These are phyloP conservation scores for Phylloscopus whistleri DNA, from an alignment of 2,113 vertebrate species.

Conservation along the genomic window DNA sequence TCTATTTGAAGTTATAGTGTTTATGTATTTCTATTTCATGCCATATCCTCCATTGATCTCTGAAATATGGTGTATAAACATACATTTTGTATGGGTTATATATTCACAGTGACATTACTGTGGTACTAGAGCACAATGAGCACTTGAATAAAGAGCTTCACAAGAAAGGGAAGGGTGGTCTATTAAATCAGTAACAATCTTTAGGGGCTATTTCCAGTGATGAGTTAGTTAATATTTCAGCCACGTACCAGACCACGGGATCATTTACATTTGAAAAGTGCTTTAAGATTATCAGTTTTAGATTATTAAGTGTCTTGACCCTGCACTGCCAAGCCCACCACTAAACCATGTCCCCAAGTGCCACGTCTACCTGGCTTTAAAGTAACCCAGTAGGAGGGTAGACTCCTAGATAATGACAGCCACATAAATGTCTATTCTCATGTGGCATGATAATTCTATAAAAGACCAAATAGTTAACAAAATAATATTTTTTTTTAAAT, in stretches of 20 bases:
- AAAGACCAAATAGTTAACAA: neutral
- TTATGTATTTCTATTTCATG: neutral
- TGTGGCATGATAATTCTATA: neutral
- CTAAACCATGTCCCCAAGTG: neutral
- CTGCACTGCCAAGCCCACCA: neutral
- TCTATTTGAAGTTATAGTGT: neutral
- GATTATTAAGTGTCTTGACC: neutral
- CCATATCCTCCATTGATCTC: neutral
- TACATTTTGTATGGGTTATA: neutral
- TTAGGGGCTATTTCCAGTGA: neutral
- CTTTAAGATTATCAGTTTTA: neutral
- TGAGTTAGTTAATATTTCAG: neutral
- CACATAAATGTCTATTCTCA: neutral
- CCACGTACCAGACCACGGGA: accelerated
- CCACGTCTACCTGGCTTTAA: neutral
- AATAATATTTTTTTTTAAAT: neutral
- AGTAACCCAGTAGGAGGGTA: neutral
- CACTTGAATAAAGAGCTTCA: neutral
- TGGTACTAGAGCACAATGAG: neutral
- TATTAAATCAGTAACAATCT: neutral
- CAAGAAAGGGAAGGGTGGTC: neutral
- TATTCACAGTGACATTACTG: neutral
- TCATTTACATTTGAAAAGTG: neutral
- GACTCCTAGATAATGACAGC: neutral
- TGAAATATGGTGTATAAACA: neutral